A percentile compares a stretch with the other conserved stretches of the same genome.
Evolutionary conservation across 2,797 vertebrate species (phyloP).

Genomic region (Myotis findleyi): DNA sequence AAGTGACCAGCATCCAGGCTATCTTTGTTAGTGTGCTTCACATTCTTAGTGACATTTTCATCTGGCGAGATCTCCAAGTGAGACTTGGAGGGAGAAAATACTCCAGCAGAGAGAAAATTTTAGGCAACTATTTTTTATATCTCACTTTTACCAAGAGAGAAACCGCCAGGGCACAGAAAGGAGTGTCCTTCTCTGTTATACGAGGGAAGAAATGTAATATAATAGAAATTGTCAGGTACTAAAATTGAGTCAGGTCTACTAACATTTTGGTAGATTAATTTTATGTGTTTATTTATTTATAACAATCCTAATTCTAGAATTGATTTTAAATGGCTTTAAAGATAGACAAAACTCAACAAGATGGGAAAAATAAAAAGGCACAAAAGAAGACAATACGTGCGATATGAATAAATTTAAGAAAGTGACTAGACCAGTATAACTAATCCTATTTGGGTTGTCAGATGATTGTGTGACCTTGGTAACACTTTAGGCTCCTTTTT

Average conservation of each 20-base stretch:
- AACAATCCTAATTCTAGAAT: background rate
- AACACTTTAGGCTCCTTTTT: background rate
- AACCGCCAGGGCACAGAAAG: background rate
- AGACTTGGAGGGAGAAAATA: background rate
- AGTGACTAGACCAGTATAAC: background rate
- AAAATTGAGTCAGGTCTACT: background rate
- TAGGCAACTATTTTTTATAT: background rate
- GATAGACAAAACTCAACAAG: background rate
- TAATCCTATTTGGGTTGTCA: background rate
- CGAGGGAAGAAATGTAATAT: background rate
- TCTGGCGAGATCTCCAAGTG: background rate
- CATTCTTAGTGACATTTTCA: background rate
- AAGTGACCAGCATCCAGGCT: background rate
- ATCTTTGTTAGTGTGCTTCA: background rate
- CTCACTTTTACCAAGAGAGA: background rate
- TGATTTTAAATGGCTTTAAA: constrained; percentile 15
- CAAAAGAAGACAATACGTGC: background rate
- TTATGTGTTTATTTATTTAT: background rate
- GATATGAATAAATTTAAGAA: background rate
- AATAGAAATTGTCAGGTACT: background rate
- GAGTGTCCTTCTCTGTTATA: background rate
- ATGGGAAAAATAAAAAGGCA: background rate
- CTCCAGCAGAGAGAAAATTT: background rate
- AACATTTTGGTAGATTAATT: constrained; percentile 1
- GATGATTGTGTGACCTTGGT: background rate